These are phyloP conservation scores for Dicycla oo DNA, from an alignment of 2,888 invertebrate genomes.

Conservation along the genomic window DNA sequence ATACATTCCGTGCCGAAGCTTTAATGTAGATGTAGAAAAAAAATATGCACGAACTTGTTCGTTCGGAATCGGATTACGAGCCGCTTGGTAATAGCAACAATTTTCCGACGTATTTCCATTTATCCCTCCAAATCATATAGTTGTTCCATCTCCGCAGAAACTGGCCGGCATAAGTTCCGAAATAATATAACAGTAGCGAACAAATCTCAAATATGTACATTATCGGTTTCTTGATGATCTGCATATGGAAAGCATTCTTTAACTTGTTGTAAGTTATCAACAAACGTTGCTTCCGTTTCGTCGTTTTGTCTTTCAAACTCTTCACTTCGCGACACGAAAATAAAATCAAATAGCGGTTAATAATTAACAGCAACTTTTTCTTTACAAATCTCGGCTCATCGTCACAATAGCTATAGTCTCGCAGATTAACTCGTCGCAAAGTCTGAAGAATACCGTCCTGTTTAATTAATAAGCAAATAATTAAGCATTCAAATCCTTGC, in stretches of 20 bases:
- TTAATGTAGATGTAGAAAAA: slow-evolving; percentile 30
- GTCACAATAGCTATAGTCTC: slow-evolving; percentile 49
- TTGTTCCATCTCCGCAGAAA: slow-evolving; percentile 31
- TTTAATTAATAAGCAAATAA: slow-evolving; percentile 72
- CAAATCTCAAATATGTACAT: slow-evolving; percentile 15
- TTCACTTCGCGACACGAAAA: slow-evolving; percentile 29
- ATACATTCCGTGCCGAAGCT: slow-evolving; percentile 18
- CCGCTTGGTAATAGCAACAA: slow-evolving; percentile 37
- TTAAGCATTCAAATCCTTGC: slow-evolving; percentile 65
- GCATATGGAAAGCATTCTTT: background rate
- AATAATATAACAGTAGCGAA: slow-evolving; percentile 3
- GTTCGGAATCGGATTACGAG: slow-evolving; percentile 43
- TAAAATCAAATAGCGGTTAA: slow-evolving; percentile 45
- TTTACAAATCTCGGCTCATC: slow-evolving; percentile 24
- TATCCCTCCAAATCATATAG: slow-evolving; percentile 40
- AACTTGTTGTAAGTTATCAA: background rate
- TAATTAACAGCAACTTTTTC: slow-evolving; percentile 51
- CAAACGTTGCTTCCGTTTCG: background rate
- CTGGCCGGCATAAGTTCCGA: slow-evolving; percentile 7
- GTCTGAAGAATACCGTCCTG: slow-evolving; percentile 53
- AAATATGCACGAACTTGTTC: slow-evolving; percentile 45
- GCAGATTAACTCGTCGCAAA: slow-evolving; percentile 55
- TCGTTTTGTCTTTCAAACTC: slow-evolving; percentile 21
- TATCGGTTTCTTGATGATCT: slow-evolving; percentile 2
- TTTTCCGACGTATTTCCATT: slow-evolving; percentile 48